Percentiles rank a stretch among this genome's conserved stretches.
phyloP scores from a whole-genome alignment of 2,113 vertebrate genomes.

The Cyanistes caeruleus region DNA sequence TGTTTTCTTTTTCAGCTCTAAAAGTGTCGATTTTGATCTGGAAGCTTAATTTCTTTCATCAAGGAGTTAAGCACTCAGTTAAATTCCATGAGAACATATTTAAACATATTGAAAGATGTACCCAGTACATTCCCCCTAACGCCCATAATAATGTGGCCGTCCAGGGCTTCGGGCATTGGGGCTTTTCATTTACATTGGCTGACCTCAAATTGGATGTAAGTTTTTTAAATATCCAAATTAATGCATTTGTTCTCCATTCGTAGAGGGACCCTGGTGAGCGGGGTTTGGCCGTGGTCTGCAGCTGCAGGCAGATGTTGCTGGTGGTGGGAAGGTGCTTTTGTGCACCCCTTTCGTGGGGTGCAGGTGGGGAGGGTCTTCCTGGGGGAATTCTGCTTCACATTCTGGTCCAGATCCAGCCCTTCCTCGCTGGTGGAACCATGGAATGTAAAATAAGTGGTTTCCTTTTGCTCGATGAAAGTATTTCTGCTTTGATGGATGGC shows the following conservation, averaged over 20 bases:
- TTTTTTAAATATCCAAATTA: conserved; percentile 25
- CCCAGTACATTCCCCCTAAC: conserved; percentile 35
- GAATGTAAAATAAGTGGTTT: rapidly evolving
- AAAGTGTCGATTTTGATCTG: not conserved
- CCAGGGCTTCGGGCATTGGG: not conserved
- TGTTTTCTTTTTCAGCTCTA: not conserved
- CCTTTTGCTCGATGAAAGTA: rapidly evolving
- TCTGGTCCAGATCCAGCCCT: not conserved
- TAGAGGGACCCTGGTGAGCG: not conserved
- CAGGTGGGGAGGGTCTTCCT: not conserved
- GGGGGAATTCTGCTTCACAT: not conserved
- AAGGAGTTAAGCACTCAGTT: conserved; percentile 6
- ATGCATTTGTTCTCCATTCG: not conserved
- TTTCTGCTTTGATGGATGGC: not conserved
- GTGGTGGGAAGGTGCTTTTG: not conserved
- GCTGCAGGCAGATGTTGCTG: not conserved
- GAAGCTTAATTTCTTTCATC: conserved; percentile 20
- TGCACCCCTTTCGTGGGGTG: rapidly evolving
- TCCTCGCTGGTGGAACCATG: rapidly evolving
- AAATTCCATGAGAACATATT: conserved; percentile 18
- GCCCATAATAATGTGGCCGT: conserved; percentile 18
- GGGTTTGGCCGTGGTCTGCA: not conserved
- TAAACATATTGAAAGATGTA: not conserved
- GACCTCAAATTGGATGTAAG: conserved; percentile 22
- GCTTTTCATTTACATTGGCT: conserved; percentile 29